Evolutionary conservation across 2,888 invertebrate genomes (phyloP).

Genomic region (Drosophila prolongata): DNA sequence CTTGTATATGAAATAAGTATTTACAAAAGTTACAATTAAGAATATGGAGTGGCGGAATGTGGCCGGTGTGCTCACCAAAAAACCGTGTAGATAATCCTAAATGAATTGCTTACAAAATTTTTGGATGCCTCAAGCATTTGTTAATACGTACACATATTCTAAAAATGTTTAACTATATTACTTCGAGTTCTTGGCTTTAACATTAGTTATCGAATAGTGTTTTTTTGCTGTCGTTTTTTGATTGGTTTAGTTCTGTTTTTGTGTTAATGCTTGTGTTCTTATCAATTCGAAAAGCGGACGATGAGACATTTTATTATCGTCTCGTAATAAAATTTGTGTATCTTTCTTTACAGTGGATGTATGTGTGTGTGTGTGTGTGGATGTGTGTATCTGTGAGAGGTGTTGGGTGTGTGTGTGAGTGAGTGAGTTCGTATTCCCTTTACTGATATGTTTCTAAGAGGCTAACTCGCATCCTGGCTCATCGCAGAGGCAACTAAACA

Average conservation of each 20-base stretch:
- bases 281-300: slow-evolving; percentile 71
- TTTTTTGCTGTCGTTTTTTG: slow-evolving; percentile 13
- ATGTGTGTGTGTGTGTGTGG: slow-evolving; percentile 23
- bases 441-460: slow-evolving; percentile 84
- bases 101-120: slow-evolving; percentile 60
- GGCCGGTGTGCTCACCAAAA: slow-evolving; percentile 35
- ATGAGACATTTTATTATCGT: slow-evolving; percentile 57
- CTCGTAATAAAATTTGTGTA: slow-evolving; percentile 60
- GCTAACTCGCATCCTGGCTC: slow-evolving; percentile 79
- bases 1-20: slow-evolving; percentile 65
- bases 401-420: slow-evolving; percentile 24
- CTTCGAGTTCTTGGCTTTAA: slow-evolving; percentile 33
- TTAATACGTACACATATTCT: slow-evolving; percentile 44
- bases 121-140: slow-evolving; percentile 40
- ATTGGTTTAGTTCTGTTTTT: slow-evolving; percentile 22
- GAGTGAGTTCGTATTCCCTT: slow-evolving; percentile 59
- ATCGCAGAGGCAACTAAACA: slow-evolving; percentile 38
- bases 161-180: slow-evolving; percentile 45
- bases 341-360: slow-evolving; percentile 72
- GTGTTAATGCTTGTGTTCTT: slow-evolving; percentile 27
- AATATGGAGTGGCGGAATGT: slow-evolving; percentile 43
- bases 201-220: slow-evolving; percentile 38
- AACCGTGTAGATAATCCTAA: slow-evolving; percentile 48
- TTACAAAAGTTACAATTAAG: slow-evolving; percentile 65
- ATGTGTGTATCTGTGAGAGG: slow-evolving; percentile 21